Percentiles rank a stretch among this genome's conserved stretches.
Conservation (phyloP, 2,113 vertebrate species). For the Eidolon helvum region DNA sequence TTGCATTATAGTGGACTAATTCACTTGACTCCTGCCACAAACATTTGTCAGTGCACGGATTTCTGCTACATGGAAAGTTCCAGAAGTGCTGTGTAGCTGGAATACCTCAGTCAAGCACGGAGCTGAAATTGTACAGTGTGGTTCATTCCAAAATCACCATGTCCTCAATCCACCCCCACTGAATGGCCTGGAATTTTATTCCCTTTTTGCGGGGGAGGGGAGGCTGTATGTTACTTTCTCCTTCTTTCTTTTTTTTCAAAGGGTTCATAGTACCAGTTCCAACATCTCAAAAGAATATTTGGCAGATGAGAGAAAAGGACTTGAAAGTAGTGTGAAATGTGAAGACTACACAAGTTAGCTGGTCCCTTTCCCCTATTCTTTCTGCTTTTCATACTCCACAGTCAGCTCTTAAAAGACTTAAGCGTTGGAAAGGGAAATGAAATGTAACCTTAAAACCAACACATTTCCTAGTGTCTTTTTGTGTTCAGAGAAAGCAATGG, state of each 20-base stretch:
- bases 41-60: neutral
- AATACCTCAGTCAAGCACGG: neutral
- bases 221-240: neutral
- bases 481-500: neutral
- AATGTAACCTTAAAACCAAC: neutral
- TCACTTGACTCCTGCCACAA: neutral
- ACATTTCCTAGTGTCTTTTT: neutral
- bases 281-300: neutral
- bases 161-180: neutral
- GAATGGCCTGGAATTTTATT: neutral
- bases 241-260: constrained; percentile 25
- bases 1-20: neutral
- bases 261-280: neutral
- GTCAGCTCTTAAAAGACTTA: neutral
- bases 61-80: constrained; percentile 20
- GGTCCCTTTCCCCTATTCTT: neutral
- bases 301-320: constrained; percentile 6
- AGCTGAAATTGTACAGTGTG: neutral
- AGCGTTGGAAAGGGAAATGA: neutral
- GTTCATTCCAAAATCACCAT: neutral
- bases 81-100: neutral
- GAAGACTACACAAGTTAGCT: neutral
- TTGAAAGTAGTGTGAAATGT: neutral
- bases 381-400: neutral
- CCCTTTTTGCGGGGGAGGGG: neutral